phyloP scores from a whole-genome alignment of 2,113 vertebrate species.

The Phodopus roborovskii region DNA sequence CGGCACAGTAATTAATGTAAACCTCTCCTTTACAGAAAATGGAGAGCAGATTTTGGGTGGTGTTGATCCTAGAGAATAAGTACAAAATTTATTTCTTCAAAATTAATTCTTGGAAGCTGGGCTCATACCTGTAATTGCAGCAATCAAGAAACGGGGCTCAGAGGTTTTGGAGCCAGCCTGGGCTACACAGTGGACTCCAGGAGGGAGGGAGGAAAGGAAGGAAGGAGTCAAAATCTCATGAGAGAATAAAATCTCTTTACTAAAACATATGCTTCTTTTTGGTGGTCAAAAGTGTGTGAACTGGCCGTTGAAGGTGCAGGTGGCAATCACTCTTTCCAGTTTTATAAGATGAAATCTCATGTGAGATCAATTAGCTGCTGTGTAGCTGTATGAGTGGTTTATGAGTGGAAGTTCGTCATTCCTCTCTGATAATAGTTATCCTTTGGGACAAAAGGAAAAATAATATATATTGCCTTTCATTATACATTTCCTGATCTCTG shows the following conservation, averaged over 20 bases:
- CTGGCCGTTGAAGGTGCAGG: neutral
- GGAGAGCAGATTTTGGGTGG: neutral
- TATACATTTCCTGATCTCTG: conserved; percentile 4
- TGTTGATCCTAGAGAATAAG: neutral
- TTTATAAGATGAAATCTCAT: neutral
- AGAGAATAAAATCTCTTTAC: neutral
- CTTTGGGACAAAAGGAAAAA: conserved; percentile 1
- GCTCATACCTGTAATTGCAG: neutral
- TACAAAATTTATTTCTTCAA: conserved; percentile 4
- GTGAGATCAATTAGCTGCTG: neutral
- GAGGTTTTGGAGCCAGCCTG: neutral
- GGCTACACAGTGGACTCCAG: neutral
- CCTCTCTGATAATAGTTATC: neutral
- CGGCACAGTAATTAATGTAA: neutral
- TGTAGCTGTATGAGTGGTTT: neutral
- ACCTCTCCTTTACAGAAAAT: conserved; percentile 22
- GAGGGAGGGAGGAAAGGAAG: neutral
- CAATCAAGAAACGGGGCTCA: neutral
- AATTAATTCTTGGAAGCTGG: neutral
- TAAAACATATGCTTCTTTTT: neutral
- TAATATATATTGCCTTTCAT: neutral
- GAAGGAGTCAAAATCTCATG: neutral
- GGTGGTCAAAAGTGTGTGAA: neutral
- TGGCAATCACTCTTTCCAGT: neutral
- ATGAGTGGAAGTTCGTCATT: neutral